Evolutionary conservation across 2,797 vertebrate species (phyloP).

Genomic region (Aplochiton taeniatus): DNA sequence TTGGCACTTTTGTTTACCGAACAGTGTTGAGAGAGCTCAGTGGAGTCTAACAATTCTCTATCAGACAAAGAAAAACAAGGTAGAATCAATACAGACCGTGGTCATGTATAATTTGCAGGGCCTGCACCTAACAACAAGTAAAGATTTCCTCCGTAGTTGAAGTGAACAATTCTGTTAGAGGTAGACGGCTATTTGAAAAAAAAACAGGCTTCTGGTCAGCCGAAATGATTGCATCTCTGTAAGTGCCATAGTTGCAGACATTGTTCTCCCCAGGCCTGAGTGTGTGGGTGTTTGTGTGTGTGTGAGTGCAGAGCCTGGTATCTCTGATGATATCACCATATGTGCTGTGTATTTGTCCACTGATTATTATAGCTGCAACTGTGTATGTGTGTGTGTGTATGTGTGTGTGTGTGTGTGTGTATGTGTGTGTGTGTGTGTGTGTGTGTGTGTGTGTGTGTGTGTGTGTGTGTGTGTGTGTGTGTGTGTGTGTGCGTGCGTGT

Average conservation of each 20-base stretch:
- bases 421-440: slow-evolving; percentile 47
- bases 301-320: slow-evolving; percentile 11
- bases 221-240: slow-evolving; percentile 65
- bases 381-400: slow-evolving; percentile 44
- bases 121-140: slow-evolving; percentile 69
- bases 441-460: slow-evolving; percentile 49
- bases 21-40: slow-evolving; percentile 61
- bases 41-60: slow-evolving; percentile 68
- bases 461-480: slow-evolving; percentile 50
- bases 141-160: slow-evolving; percentile 51
- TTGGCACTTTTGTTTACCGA: slow-evolving; percentile 61
- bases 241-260: slow-evolving; percentile 61
- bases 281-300: slow-evolving; percentile 20
- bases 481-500: slow-evolving; percentile 49
- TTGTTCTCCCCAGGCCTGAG: slow-evolving; percentile 45
- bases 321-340: no score
- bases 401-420: slow-evolving; percentile 50
- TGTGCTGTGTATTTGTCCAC: no score
- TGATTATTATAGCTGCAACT: slow-evolving; percentile 29
- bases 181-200: slow-evolving; percentile 62
- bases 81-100: slow-evolving; percentile 72
- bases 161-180: slow-evolving; percentile 64
- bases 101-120: slow-evolving; percentile 75
- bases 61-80: slow-evolving; percentile 73
- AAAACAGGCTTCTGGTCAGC: slow-evolving; percentile 63